Conservation (phyloP, 2,113 vertebrate species). For the Martes martes region DNA sequence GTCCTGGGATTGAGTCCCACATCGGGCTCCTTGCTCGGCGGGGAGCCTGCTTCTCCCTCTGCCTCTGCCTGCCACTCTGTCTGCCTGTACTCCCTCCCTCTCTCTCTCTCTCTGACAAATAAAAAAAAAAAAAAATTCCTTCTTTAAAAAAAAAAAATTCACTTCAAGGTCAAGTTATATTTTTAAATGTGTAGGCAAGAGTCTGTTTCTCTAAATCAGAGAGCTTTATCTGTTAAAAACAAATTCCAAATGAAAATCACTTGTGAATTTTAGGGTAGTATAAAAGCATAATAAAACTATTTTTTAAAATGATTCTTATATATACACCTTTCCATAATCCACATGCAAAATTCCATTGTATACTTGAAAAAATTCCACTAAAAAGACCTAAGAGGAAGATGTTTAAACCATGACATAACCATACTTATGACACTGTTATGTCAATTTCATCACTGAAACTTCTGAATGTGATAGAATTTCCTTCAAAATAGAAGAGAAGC, state of each 20-base stretch:
- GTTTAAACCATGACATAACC: neutral
- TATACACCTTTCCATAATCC: neutral
- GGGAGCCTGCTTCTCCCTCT: too few relatives aligned
- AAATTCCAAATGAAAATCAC: neutral
- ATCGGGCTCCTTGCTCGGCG: too few relatives aligned
- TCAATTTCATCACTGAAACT: neutral
- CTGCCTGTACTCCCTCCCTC: too few relatives aligned
- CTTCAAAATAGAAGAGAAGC: neutral
- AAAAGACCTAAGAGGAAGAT: neutral
- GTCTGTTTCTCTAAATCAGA: neutral
- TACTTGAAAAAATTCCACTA: neutral
- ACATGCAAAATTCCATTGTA: neutral
- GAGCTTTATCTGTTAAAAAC: neutral
- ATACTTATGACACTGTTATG: fast-evolving
- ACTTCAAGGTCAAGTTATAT: neutral
- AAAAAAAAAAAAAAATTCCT: too few relatives aligned
- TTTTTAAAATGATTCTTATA: neutral
- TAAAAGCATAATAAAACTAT: neutral
- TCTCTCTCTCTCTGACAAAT: too few relatives aligned
- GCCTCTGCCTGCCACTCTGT: too few relatives aligned
- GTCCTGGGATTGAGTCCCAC: too few relatives aligned
- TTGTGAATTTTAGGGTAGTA: neutral
- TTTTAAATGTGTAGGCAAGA: neutral
- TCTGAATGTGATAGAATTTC: neutral
- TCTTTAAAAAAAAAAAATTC: neutral